Evolutionary conservation across 2,113 vertebrate species (phyloP).

Genomic region (Spea multiplicata): DNA sequence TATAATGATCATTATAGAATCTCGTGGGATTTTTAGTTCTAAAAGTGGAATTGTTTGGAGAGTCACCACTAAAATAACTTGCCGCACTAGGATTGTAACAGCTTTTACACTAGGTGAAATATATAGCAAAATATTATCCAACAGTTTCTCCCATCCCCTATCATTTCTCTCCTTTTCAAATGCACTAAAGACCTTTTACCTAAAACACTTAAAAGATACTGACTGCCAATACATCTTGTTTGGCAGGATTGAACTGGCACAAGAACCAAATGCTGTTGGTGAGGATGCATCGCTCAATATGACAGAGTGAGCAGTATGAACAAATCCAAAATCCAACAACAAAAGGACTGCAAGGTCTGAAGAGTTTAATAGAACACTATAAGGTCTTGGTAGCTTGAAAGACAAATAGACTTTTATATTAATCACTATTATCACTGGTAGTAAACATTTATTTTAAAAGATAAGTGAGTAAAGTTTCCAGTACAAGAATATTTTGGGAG

Average conservation of each 20-base stretch:
- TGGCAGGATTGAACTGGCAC: not conserved
- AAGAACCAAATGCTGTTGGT: not conserved
- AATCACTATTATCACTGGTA: no score
- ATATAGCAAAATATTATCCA: no score
- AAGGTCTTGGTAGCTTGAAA: not conserved
- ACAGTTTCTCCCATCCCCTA: not conserved
- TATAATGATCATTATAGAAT: no score
- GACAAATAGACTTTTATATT: no score
- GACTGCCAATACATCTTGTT: not conserved
- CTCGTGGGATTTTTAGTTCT: no score
- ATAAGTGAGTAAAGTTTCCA: no score
- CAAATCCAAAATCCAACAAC: not conserved
- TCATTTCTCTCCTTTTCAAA: not conserved
- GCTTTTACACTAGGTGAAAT: no score
- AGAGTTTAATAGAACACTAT: not conserved
- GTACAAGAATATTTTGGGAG: no score
- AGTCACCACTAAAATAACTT: no score
- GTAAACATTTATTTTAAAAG: no score
- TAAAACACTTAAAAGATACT: not conserved
- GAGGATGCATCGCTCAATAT: constrained; percentile 1
- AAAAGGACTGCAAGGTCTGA: not conserved
- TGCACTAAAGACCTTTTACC: not conserved
- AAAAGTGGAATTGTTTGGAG: no score
- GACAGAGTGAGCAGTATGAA: not conserved
- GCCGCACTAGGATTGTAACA: no score